A percentile compares a stretch with the other conserved stretches of the same genome.
Conservation (phyloP, 2,888 invertebrate genomes). For the Epinotia demarniana region DNA sequence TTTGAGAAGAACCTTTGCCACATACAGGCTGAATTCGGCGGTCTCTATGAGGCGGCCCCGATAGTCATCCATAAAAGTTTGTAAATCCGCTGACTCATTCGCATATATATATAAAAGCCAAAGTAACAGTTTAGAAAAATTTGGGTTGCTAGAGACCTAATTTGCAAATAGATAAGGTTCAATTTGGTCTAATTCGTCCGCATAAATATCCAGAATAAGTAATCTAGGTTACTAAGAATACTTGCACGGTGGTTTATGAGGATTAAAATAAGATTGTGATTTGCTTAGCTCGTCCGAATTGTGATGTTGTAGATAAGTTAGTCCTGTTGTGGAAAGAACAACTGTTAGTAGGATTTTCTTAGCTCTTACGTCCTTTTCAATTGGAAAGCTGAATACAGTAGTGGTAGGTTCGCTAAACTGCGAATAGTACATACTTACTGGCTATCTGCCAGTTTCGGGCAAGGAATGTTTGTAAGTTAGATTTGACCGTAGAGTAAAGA, state of each 20-base stretch:
- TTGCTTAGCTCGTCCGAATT: background rate
- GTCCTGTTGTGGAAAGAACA: background rate
- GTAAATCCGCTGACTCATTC: background rate
- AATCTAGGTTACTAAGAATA: background rate
- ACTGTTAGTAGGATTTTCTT: background rate
- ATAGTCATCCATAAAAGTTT: background rate
- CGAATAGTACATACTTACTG: slow-evolving; percentile 15
- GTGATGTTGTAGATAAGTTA: slow-evolving; percentile 7
- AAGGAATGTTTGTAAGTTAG: slow-evolving; percentile 30
- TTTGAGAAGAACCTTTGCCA: too few relatives aligned
- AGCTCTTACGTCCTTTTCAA: background rate
- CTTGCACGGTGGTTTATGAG: background rate
- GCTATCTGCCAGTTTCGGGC: slow-evolving; percentile 33
- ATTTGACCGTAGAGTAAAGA: background rate
- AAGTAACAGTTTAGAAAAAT: background rate
- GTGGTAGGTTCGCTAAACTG: slow-evolving; percentile 24
- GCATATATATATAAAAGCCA: slow-evolving; percentile 7
- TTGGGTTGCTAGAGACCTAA: slow-evolving; percentile 9
- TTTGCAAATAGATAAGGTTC: slow-evolving; percentile 6
- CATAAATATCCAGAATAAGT: slow-evolving; percentile 1
- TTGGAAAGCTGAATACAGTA: background rate
- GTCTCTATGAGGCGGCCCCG: too few relatives aligned
- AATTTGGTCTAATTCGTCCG: background rate
- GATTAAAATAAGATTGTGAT: slow-evolving; percentile 4
- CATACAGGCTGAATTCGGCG: too few relatives aligned